Base-by-base conservation (phyloP, 2,113 vertebrate species). In the Chascanopsetta lugubris region DNA sequence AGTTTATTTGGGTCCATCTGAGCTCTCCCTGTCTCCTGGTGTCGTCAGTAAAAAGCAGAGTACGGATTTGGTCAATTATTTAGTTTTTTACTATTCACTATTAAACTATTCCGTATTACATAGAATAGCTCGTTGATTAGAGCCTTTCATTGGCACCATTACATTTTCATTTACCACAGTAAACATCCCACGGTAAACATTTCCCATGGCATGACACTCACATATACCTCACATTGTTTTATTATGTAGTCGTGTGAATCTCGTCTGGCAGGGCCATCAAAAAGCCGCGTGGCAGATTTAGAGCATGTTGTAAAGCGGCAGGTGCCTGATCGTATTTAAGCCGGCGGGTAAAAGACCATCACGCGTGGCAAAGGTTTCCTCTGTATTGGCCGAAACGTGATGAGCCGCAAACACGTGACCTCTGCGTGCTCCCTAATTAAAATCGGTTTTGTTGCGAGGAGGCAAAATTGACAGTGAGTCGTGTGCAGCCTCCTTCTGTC, bases 261-360 rank as follows among this genome's bases (percentile, higher is more conserved):
- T 73, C 29, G 22, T 59, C 46, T 54, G 55, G 64, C 8, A 29
- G 65, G 62, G 49, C 29, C 65, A 59, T 76, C 46, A 77, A 60
- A 77, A 60, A 61, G 58, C 61, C 45, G n/a, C 5, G 22, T 46
- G 51, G 40, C 67, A 84, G 59, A 29, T 73, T 80, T 48, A 74
- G 46, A 57, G 54, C 64, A 53, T 27, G 69, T 49, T 64, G 54
- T 53, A 49, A 67, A 25, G n/a, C 76, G 70, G 75, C 80, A 80
- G 77, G 63, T 86, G 79, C 80, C 36, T 45, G 75, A 59, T 83
- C 30, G 6, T 69, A 64, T 74, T 76, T 76, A 83, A 80, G 64
- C 42, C 70, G 26, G 40, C 64, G 29, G 53, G 22, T 81, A 69
- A 77, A 69, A 81, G 43, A 72, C 51, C 63, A 79, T 43, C 50